These are phyloP conservation scores for Drosophila putrida DNA, from an alignment of 2,888 invertebrate species.

Conservation along the genomic window DNA sequence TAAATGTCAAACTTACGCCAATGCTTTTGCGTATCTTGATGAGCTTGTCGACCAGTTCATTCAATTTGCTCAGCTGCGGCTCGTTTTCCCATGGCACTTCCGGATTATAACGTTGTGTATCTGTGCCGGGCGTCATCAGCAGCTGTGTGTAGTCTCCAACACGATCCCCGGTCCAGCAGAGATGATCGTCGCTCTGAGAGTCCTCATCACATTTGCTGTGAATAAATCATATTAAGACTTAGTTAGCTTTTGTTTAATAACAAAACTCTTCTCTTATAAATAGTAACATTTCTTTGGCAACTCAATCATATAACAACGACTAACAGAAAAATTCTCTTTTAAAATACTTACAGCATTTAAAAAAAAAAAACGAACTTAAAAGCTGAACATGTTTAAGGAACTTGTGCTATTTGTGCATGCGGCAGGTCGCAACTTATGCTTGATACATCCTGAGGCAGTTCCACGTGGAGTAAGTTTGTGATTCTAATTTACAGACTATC, in stretches of 20 bases:
- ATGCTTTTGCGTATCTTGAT: slow-evolving; percentile 84
- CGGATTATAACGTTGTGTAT: slow-evolving; percentile 85
- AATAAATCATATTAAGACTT: neutral
- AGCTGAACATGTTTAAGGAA: slow-evolving; percentile 64
- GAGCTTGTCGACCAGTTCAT: slow-evolving; percentile 84
- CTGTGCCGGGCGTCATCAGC: slow-evolving; percentile 82
- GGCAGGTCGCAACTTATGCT: slow-evolving; percentile 47
- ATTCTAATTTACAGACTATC: too few species aligned
- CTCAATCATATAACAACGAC: slow-evolving; percentile 5
- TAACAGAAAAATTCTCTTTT: slow-evolving; percentile 26
- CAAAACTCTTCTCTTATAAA: neutral
- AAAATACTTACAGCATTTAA: neutral
- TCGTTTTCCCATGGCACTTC: slow-evolving; percentile 84
- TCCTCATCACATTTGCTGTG: slow-evolving; percentile 84
- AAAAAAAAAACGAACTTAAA: neutral
- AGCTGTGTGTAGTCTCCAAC: slow-evolving; percentile 84
- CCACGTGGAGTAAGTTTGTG: slow-evolving; percentile 49
- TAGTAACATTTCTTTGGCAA: slow-evolving; percentile 37
- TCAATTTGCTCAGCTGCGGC: slow-evolving; percentile 80
- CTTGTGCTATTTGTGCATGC: slow-evolving; percentile 54
- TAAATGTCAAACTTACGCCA: slow-evolving; percentile 57
- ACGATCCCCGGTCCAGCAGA: slow-evolving; percentile 85
- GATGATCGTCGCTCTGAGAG: slow-evolving; percentile 82
- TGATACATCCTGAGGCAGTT: slow-evolving; percentile 39
- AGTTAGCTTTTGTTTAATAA: slow-evolving; percentile 31